Base-by-base conservation (phyloP, 1,140 invertebrate species). In the Probaryconus sp. region DNA sequence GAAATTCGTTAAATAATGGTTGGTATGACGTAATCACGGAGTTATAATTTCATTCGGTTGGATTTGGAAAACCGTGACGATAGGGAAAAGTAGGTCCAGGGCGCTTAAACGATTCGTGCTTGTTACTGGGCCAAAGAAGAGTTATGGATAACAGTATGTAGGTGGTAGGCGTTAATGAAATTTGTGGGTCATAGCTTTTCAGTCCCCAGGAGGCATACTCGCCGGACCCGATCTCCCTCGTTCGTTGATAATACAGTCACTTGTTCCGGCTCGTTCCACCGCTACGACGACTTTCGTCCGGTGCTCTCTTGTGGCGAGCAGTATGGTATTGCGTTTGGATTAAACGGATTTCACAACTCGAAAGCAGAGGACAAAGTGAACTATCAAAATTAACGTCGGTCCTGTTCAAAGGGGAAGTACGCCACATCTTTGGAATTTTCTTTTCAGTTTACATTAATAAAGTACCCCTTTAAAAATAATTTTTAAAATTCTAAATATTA, bases 131-230 rank as follows among this genome's bases (percentile, higher is more conserved):
- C 33, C 37, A n/a, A n/a, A n/a, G 60, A 64, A 74, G 73, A 78
- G 63, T 78, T 78, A 79, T 74, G 67, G 56, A 73, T 67, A 76
- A 75, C 51, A 58, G 53, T 78, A 78, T 77, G 67, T 76, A 38
- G 43, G 35, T 48, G 55, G 70, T 75, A 65, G 73, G 70, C 73
- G 72, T 80, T 81, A 79, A 82, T 80, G 78, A 82, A 80, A 82
- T 82, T 80, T 79, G 74, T 75, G 67, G 77, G 58, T 81, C 77
- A 71, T 79, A 78, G 76, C 76, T 80, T 79, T 77, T 74, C 69
- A 43, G 55, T 40, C 50, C 68, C 69, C 69, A 53, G 53, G 69
- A 63, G 78, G 61, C 50, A 51, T 63, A 68, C 18, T 33, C 40
- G 65, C 40, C 30, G 60, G 38, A 58, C 31, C 33, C 37, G 50